Evolutionary conservation across 1,140 invertebrate genomes (phyloP).

Genomic region (Bombus fervidus): DNA sequence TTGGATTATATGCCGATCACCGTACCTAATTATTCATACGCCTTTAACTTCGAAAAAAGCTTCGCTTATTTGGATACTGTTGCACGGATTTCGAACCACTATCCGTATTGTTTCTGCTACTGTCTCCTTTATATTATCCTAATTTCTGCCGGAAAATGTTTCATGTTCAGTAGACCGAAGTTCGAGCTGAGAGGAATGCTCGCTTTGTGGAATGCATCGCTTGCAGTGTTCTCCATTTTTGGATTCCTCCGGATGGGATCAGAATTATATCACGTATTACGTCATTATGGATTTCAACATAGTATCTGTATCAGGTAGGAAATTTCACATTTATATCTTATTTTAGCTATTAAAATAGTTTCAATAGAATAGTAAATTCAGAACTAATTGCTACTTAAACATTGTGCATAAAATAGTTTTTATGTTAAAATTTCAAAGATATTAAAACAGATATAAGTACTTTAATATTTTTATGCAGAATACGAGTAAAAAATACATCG

Average conservation of each 20-base stretch:
- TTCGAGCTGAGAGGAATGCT: constrained; percentile 94
- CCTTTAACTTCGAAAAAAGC: constrained; percentile 97
- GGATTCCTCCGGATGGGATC: constrained; percentile 93
- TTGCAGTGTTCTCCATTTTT: constrained; percentile 97
- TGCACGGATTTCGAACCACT: constrained; percentile 97
- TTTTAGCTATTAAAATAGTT: neutral
- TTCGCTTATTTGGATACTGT: constrained; percentile 93
- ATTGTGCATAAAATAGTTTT: neutral
- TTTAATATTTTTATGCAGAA: neutral
- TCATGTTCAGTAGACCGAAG: constrained; percentile 94
- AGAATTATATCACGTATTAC: constrained; percentile 92
- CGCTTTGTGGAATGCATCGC: constrained; percentile 94
- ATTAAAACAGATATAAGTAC: no score
- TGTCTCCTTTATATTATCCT: constrained; percentile 95
- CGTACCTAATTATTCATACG: constrained; percentile 94
- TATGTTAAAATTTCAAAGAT: neutral
- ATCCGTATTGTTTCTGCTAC: constrained; percentile 96
- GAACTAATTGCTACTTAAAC: neutral
- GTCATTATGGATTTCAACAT: constrained; percentile 94
- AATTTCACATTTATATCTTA: constrained; percentile 56
- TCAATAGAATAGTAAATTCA: neutral
- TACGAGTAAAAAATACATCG: no score
- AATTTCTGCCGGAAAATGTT: constrained; percentile 95
- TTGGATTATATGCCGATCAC: constrained; percentile 84
- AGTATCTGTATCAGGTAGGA: constrained; percentile 95